phyloP scores from a whole-genome alignment of 2,888 invertebrate species.

The Muscina levida region DNA sequence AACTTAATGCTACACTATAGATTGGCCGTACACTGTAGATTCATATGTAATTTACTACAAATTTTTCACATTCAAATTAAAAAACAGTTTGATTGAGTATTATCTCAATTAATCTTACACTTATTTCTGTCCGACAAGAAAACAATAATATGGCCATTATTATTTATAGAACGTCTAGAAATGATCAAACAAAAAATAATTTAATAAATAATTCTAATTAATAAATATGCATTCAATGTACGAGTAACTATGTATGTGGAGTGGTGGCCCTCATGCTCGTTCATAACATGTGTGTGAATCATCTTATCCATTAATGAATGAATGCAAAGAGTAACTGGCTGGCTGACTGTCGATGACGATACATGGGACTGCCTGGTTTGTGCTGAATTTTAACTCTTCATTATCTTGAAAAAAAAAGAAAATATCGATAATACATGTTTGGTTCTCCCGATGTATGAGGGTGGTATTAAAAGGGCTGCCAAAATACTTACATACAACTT shows the following conservation, averaged over 20 bases:
- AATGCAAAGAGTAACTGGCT: conserved; percentile 4
- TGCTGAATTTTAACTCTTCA: not conserved
- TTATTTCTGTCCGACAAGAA: not conserved
- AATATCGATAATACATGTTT: not conserved
- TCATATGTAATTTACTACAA: too few relatives aligned
- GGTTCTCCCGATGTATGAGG: not conserved
- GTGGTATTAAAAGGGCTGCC: too few relatives aligned
- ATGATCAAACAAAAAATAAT: conserved; percentile 5
- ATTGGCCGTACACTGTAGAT: too few relatives aligned
- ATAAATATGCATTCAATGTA: conserved; percentile 23
- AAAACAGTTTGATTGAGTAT: not conserved
- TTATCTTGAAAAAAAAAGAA: not conserved
- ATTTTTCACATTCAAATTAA: too few relatives aligned
- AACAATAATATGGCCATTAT: not conserved
- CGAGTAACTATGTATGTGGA: not conserved
- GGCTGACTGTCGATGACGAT: too few relatives aligned
- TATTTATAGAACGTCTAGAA: conserved; percentile 1
- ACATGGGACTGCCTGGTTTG: not conserved
- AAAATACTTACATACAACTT: too few relatives aligned
- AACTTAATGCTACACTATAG: too few relatives aligned
- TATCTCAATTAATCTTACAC: conserved; percentile 2
- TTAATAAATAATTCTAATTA: conserved; percentile 5
- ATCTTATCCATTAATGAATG: conserved; percentile 44
- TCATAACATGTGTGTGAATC: not conserved
- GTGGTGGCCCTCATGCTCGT: not conserved